phyloP scores from a whole-genome alignment of 2,113 vertebrate genomes.

The Gallinago undulata region DNA sequence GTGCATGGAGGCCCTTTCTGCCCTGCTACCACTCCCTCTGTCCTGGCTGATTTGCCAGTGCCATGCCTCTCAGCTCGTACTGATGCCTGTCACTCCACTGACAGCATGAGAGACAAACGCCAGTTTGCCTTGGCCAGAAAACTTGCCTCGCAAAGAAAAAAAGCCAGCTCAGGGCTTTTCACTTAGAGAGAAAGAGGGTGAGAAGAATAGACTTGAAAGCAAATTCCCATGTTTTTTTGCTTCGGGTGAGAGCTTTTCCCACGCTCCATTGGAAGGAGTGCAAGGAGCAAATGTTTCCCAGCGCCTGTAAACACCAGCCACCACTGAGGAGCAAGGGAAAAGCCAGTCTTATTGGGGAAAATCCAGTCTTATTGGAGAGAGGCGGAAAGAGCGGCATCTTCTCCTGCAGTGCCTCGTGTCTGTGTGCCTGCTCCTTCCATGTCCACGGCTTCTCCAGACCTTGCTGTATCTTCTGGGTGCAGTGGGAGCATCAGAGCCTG shows the following conservation, averaged over 20 bases:
- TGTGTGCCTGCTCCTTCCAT: not conserved
- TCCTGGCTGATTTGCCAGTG: not conserved
- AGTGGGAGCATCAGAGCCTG: accelerated
- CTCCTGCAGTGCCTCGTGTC: accelerated
- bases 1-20: not conserved
- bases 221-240: constrained; percentile 53
- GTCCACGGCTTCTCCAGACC: not conserved
- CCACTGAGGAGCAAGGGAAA: not conserved
- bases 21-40: not conserved
- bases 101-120: constrained; percentile 30
- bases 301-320: not conserved
- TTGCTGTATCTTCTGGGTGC: not conserved
- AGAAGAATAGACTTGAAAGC: constrained; percentile 68
- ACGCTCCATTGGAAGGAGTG: constrained; percentile 45
- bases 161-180: constrained; percentile 63
- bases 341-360: not conserved
- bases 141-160: constrained; percentile 50
- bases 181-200: constrained; percentile 44
- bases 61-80: not conserved
- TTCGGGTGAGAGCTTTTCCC: constrained; percentile 52
- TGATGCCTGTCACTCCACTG: constrained; percentile 32
- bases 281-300: constrained; percentile 45
- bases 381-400: accelerated
- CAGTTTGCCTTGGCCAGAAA: constrained; percentile 39
- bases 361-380: not conserved